phyloP scores from a whole-genome alignment of 2,113 vertebrate genomes.

The Stegostoma tigrinum region DNA sequence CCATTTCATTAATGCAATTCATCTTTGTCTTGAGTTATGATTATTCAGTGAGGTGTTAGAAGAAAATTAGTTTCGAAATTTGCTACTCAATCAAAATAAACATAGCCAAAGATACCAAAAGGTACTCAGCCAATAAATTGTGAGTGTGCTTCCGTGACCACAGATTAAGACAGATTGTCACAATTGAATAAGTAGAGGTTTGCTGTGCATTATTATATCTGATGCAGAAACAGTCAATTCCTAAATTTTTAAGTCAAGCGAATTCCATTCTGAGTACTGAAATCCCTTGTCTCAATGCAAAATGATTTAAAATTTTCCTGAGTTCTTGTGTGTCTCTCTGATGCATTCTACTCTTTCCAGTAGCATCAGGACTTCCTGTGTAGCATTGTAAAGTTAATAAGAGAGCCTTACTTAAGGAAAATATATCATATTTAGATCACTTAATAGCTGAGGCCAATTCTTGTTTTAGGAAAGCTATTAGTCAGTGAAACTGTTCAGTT shows the following conservation, averaged over 20 bases:
- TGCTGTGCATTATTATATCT: neutral
- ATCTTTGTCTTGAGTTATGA: neutral
- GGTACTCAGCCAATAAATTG: neutral
- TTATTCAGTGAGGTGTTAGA: neutral
- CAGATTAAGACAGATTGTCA: neutral
- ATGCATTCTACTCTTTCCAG: neutral
- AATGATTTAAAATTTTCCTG: slow-evolving; percentile 2
- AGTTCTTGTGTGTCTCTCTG: neutral
- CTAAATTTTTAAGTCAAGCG: neutral
- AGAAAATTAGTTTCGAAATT: neutral
- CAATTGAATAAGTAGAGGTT: neutral
- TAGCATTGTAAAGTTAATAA: neutral
- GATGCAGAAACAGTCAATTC: neutral
- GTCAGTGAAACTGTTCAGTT: neutral
- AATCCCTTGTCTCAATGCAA: slow-evolving; percentile 2
- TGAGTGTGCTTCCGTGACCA: neutral
- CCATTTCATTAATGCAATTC: neutral
- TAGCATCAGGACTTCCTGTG: neutral
- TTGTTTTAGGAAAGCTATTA: neutral
- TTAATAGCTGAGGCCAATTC: neutral
- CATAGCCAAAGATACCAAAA: neutral
- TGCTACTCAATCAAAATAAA: neutral
- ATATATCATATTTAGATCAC: neutral
- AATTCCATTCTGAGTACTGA: neutral
- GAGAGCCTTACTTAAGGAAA: neutral